phyloP scores from a whole-genome alignment of 2,888 invertebrate species.

The Agrotis segetum region DNA sequence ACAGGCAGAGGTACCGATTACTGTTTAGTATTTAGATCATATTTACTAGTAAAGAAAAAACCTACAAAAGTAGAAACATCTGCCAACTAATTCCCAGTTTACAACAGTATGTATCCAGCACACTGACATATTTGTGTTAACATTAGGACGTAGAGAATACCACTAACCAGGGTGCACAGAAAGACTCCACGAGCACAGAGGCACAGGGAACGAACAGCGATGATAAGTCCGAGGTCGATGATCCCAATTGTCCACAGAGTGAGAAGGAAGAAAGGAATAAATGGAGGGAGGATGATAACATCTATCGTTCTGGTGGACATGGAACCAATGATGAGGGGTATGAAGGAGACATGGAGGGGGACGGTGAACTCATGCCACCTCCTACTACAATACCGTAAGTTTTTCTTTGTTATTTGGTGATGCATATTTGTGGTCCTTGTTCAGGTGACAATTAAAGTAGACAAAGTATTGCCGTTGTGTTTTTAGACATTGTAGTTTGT shows the following conservation, averaged over 20 bases:
- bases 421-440: neutral
- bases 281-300: slow-evolving; percentile 69
- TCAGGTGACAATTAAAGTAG: neutral
- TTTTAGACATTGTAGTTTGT: no score
- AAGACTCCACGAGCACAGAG: slow-evolving; percentile 59
- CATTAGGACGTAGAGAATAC: slow-evolving; percentile 79
- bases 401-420: neutral
- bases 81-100: slow-evolving; percentile 32
- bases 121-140: slow-evolving; percentile 78
- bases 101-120: slow-evolving; percentile 37
- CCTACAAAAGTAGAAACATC: slow-evolving; percentile 3
- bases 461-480: neutral
- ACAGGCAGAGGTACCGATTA: neutral
- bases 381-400: slow-evolving; percentile 92
- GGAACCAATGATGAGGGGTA: slow-evolving; percentile 92
- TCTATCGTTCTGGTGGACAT: slow-evolving; percentile 65
- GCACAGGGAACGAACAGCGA: slow-evolving; percentile 56
- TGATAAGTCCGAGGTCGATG: slow-evolving; percentile 67
- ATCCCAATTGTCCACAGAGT: slow-evolving; percentile 83
- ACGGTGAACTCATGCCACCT: slow-evolving; percentile 96
- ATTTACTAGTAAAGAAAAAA: neutral
- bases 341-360: slow-evolving; percentile 91
- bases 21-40: no score
- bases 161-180: slow-evolving; percentile 76
- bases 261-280: slow-evolving; percentile 71